Conservation (phyloP, 1,140 invertebrate species). For the Aphelenchoides besseyi region DNA sequence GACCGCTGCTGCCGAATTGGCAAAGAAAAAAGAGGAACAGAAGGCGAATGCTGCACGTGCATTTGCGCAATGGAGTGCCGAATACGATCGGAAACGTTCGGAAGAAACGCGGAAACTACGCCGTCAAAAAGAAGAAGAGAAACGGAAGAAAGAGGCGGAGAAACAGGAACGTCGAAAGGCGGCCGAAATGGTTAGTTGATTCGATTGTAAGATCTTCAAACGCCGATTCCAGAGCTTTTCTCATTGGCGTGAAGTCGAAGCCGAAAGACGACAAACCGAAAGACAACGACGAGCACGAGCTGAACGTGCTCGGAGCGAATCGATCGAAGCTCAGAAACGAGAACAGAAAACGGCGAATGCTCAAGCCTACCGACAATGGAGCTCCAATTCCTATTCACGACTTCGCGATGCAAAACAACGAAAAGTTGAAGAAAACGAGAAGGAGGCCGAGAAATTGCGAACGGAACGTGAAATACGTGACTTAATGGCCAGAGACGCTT, state of each 20-base stretch:
- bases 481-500: slow-evolving; percentile 29
- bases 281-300: neutral
- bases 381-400: neutral
- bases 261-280: neutral
- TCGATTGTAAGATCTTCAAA: neutral
- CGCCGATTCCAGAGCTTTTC: slow-evolving; percentile 12
- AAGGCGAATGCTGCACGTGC: neutral
- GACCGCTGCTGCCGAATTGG: neutral
- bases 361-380: neutral
- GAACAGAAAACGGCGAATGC: neutral
- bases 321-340: neutral
- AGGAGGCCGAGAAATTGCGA: slow-evolving; percentile 5
- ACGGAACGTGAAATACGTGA: slow-evolving; percentile 22
- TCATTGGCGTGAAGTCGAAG: neutral
- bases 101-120: neutral
- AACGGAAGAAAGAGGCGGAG: neutral
- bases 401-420: neutral
- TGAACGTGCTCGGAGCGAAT: neutral
- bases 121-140: slow-evolving; percentile 7
- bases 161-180: neutral
- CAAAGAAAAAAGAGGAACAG: neutral
- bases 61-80: neutral
- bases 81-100: neutral
- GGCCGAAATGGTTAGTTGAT: neutral
- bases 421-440: neutral